Percentiles rank a stretch among this genome's conserved stretches.
Conservation (phyloP, 2,797 vertebrate species). For the Sebastes ruberrimus region DNA sequence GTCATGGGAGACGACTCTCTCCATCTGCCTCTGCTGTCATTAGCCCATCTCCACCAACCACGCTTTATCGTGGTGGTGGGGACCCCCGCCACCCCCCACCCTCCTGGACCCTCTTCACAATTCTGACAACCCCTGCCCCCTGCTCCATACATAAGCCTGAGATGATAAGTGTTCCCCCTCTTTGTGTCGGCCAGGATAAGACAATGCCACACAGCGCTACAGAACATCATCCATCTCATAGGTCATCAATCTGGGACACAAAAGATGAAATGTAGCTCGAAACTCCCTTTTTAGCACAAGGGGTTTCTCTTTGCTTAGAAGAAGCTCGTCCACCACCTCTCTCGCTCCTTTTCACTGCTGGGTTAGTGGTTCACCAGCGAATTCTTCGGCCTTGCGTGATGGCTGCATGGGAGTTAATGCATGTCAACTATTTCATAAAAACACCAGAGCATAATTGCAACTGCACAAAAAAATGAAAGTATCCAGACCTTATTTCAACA, state of each 20-base stretch:
- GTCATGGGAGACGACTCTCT: slow-evolving; percentile 72
- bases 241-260: slow-evolving; percentile 85
- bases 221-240: slow-evolving; percentile 86
- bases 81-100: slow-evolving; percentile 48
- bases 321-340: slow-evolving; percentile 52
- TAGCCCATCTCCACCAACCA: slow-evolving; percentile 80
- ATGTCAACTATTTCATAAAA: background rate
- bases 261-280: slow-evolving; percentile 82
- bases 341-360: slow-evolving; percentile 37
- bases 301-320: slow-evolving; percentile 61
- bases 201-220: slow-evolving; percentile 82
- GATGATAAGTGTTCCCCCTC: slow-evolving; percentile 84
- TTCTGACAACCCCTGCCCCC: slow-evolving; percentile 75
- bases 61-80: slow-evolving; percentile 67
- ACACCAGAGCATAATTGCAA: background rate
- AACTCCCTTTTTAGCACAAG: slow-evolving; percentile 58
- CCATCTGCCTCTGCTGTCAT: slow-evolving; percentile 82
- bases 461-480: background rate
- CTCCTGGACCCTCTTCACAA: slow-evolving; percentile 61
- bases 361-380: slow-evolving; percentile 33
- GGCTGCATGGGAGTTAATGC: slow-evolving; percentile 14
- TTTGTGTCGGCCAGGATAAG: slow-evolving; percentile 78
- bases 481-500: slow-evolving; percentile 19
- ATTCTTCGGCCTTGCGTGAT: slow-evolving; percentile 16
- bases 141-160: slow-evolving; percentile 77